A percentile compares a stretch with the other conserved stretches of the same genome.
These are phyloP conservation scores for Bovichtus variegatus DNA, from an alignment of 2,797 vertebrate species.

Conservation along the genomic window DNA sequence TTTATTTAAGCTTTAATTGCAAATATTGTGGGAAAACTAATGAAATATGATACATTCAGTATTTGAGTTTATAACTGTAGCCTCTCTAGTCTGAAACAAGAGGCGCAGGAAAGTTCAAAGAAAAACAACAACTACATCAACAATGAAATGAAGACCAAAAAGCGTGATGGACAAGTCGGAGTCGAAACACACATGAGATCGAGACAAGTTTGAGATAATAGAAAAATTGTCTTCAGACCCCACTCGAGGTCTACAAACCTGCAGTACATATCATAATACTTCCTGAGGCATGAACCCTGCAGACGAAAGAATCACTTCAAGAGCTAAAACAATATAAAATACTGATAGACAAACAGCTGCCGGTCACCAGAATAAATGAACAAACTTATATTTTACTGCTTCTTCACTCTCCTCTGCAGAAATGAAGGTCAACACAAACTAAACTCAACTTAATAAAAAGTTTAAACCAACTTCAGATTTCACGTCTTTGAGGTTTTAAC, in stretches of 20 bases:
- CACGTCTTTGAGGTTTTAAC: background rate
- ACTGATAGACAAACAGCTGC: background rate
- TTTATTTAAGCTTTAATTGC: background rate
- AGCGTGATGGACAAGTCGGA: background rate
- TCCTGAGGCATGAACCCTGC: background rate
- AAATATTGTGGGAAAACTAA: background rate
- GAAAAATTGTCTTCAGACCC: background rate
- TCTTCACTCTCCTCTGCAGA: background rate
- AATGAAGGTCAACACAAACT: background rate
- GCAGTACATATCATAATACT: background rate
- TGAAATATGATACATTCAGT: background rate
- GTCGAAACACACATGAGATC: background rate
- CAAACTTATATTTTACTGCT: background rate
- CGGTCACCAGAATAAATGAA: background rate
- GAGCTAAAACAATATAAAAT: too few relatives aligned
- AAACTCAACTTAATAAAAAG: background rate
- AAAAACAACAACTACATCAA: background rate
- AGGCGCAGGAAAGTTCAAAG: background rate
- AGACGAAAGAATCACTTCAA: background rate
- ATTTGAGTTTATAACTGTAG: background rate
- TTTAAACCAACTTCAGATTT: background rate
- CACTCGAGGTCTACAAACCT: background rate
- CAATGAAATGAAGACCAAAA: background rate
- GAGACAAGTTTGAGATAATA: too few relatives aligned
- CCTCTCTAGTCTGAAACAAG: background rate